Percentiles rank a stretch among this genome's conserved stretches.
phyloP scores from a whole-genome alignment of 2,797 vertebrate species.

The Borostomias antarcticus region DNA sequence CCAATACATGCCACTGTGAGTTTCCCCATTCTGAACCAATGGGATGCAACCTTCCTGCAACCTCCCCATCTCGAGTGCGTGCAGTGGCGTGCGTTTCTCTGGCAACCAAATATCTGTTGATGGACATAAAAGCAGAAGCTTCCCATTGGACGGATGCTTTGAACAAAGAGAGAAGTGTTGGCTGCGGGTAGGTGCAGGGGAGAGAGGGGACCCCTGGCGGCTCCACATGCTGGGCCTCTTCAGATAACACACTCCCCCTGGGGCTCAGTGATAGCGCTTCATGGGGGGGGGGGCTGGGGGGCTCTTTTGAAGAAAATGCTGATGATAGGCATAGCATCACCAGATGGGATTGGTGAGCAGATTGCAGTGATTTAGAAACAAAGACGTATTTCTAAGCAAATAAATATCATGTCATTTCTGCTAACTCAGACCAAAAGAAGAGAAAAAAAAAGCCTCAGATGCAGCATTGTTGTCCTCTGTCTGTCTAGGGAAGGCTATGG shows the following conservation, averaged over 20 bases:
- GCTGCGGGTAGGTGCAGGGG: conserved; percentile 18
- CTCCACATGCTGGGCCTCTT: conserved; percentile 49
- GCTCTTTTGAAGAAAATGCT: conserved; percentile 34
- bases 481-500: neutral
- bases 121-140: conserved; percentile 33
- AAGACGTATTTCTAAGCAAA: conserved; percentile 29
- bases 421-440: conserved; percentile 28
- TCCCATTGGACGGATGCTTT: conserved; percentile 35
- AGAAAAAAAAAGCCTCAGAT: conserved; percentile 14
- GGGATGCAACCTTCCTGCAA: conserved; percentile 19
- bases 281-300: conserved; percentile 14
- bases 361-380: conserved; percentile 27
- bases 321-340: conserved; percentile 29
- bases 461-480: neutral
- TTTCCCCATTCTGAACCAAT: conserved; percentile 11
- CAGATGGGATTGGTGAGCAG: conserved; percentile 28
- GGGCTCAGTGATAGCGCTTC: conserved; percentile 48
- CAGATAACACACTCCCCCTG: conserved; percentile 58
- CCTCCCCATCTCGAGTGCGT: conserved; percentile 20
- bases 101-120: conserved; percentile 43
- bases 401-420: conserved; percentile 38
- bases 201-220: conserved; percentile 35
- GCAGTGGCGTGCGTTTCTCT: conserved; percentile 39
- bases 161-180: conserved; percentile 44
- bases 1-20: conserved; percentile 21